Conservation (phyloP, 2,888 invertebrate genomes). For the Mythimna impura region DNA sequence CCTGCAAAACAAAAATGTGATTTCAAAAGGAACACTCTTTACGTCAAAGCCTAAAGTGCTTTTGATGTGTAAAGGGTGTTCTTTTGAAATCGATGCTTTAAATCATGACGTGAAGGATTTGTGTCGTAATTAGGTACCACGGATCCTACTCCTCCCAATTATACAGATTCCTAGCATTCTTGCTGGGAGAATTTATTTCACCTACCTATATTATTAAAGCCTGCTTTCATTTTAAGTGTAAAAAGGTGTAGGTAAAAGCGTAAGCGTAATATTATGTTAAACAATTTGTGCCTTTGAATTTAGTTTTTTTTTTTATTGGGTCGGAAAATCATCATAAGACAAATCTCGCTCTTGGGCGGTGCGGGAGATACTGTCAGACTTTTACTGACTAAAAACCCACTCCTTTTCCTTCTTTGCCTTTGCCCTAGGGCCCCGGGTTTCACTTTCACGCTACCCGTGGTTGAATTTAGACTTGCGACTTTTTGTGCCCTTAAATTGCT, state of each 20-base stretch:
- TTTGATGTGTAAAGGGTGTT: neutral
- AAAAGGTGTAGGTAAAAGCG: constrained; percentile 9
- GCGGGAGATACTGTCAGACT: too few relatives aligned
- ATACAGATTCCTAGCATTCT: constrained; percentile 40
- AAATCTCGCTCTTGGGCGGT: too few relatives aligned
- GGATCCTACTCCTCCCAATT: constrained; percentile 32
- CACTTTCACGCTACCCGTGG: too few relatives aligned
- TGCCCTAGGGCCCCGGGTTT: too few relatives aligned
- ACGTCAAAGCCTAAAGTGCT: neutral
- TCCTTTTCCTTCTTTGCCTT: too few relatives aligned
- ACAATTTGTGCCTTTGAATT: constrained; percentile 37
- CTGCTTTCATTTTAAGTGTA: constrained; percentile 10
- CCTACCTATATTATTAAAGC: constrained; percentile 8
- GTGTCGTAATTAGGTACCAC: constrained; percentile 42
- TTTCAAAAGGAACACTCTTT: constrained; percentile 20
- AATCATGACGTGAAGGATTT: constrained; percentile 36
- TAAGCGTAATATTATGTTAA: constrained; percentile 7
- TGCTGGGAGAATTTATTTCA: constrained; percentile 30
- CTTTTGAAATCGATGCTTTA: constrained; percentile 14
- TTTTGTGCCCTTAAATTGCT: constrained; percentile 1
- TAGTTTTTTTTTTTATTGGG: neutral
- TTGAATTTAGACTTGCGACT: constrained; percentile 13
- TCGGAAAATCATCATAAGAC: too few relatives aligned
- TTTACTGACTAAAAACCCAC: too few relatives aligned
- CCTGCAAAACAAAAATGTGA: neutral